phyloP scores from a whole-genome alignment of 2,797 vertebrate species.

The Margarornis squamiger region DNA sequence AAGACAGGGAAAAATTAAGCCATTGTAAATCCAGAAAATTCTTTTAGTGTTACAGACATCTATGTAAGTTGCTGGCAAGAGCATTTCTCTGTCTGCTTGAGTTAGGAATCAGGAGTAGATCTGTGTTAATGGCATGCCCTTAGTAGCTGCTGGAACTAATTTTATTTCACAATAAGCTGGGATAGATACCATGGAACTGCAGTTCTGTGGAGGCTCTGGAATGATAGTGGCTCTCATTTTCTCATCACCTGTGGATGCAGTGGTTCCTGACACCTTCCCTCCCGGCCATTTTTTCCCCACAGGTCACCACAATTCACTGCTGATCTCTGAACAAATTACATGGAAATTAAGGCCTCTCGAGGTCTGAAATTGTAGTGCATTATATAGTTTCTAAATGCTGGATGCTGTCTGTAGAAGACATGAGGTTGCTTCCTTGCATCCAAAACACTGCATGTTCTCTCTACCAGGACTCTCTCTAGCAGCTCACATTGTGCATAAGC shows the following conservation, averaged over 20 bases:
- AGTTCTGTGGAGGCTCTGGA: not conserved
- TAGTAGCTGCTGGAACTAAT: not conserved
- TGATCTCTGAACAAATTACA: not conserved
- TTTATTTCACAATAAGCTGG: not conserved
- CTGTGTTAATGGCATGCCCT: not conserved
- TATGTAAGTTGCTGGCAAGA: not conserved
- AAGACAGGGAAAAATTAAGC: not conserved
- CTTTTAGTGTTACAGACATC: not conserved
- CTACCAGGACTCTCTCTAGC: not conserved
- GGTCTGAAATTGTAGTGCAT: not conserved
- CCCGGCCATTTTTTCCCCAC: not conserved
- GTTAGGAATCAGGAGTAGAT: not conserved
- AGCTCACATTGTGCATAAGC: rapidly evolving
- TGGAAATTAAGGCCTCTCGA: not conserved
- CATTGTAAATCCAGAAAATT: not conserved
- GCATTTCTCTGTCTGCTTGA: not conserved
- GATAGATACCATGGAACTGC: not conserved
- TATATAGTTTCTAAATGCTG: not conserved
- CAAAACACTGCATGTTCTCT: not conserved
- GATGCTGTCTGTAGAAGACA: not conserved
- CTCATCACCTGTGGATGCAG: not conserved
- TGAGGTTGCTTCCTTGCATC: not conserved
- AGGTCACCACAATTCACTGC: not conserved
- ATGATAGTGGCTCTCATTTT: not conserved
- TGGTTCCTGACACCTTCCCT: not conserved